Evolutionary conservation across 2,888 invertebrate genomes (phyloP).

Genomic region (Myopa testacea): DNA sequence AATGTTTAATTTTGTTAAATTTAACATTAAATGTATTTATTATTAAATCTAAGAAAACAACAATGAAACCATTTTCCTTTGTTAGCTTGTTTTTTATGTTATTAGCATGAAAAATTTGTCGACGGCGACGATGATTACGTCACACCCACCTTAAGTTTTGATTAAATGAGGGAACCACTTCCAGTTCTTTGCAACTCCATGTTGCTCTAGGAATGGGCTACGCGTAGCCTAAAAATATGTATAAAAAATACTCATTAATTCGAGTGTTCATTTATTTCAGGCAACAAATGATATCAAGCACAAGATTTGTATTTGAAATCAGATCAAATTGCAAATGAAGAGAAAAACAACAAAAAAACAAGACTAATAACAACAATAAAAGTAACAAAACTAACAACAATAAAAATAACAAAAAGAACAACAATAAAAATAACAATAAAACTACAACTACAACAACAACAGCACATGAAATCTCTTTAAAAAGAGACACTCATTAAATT

Average conservation of each 20-base stretch:
- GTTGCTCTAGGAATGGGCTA: too few species aligned
- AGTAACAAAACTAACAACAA: too few species aligned
- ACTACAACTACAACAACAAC: not conserved
- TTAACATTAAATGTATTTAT: too few species aligned
- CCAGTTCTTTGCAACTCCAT: not conserved
- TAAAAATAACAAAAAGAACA: too few species aligned
- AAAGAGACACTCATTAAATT: conserved; percentile 45
- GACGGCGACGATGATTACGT: not conserved
- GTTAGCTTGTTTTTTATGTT: too few species aligned
- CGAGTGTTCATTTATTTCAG: conserved; percentile 12
- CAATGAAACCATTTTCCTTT: too few species aligned
- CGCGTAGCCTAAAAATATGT: not conserved
- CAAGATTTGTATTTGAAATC: conserved; percentile 6
- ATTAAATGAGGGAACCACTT: not conserved
- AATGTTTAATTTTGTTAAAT: too few species aligned
- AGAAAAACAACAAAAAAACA: not conserved
- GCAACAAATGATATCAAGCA: not conserved
- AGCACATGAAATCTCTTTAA: conserved; percentile 17
- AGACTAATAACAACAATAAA: conserved; percentile 1
- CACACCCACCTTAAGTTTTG: not conserved
- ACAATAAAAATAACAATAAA: too few species aligned
- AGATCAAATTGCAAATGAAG: conserved; percentile 18
- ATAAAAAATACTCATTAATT: conserved; percentile 5
- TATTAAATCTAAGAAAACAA: too few species aligned
- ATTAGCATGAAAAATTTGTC: not conserved